Evolutionary conservation across 2,113 vertebrate species (phyloP), one percentile per base, ranked within the genome.

Genomic region (Apistogramma diplotaenia): DNA sequence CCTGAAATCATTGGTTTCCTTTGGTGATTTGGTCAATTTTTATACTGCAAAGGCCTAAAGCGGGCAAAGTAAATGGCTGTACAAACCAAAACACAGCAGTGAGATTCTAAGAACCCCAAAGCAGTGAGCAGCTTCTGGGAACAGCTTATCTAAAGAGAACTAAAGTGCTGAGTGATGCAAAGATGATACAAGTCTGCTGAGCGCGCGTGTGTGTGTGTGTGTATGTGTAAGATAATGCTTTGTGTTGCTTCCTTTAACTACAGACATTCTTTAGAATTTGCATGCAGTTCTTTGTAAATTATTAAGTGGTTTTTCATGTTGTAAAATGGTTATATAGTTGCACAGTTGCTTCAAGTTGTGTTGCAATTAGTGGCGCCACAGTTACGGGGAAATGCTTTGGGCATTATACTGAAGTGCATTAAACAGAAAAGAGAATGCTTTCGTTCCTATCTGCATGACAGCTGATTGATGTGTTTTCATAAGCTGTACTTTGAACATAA

Each of bases 131-230:
- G 31, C 23, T 89, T 82, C 80, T 74, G 11, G 11, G 59, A 87
- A 88, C 3, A 3, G 2, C 80, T 88, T 87, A 88, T 89, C 84
- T 82, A 18, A 33, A 46, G 6, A 15, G 27, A n/a, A 13, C 13
- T 31, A 29, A 79, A 75, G 35, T 10, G 43, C 67, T 59, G 3
- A 21, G 1, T 67, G 73, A 25, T 65, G 55, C 74, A 60, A 31
- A 84, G 12, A 18, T 59, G n/a, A 65, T 82, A 70, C 3, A 67
- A 12, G 59, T 67, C 18, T 23, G 33, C 19, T n/a, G 12, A 53
- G 67, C 8, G 1, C 19, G 59, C 6, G 4, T 3, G 27, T 59
- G 11, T 51, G 46, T n/a, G 1, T 37, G 56, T 8, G 33, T 62
- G 9, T 21, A 5, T 37, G 0, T 37, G 35, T 23, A 4, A 51